Evolutionary conservation across 2,888 invertebrate genomes (phyloP).

Genomic region (Stenolophus ochropezus): DNA sequence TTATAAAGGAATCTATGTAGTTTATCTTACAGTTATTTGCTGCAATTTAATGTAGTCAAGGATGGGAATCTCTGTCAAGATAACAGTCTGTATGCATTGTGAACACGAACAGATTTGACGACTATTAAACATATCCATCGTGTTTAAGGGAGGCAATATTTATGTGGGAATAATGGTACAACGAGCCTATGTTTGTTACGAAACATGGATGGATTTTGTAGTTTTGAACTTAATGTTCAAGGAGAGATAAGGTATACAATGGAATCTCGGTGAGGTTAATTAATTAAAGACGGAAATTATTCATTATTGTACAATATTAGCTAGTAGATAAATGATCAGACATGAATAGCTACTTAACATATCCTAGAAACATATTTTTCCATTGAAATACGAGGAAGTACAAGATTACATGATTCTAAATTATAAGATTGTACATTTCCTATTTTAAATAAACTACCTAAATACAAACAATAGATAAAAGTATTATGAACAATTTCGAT

Average conservation of each 20-base stretch:
- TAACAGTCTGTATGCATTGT: constrained; percentile 25
- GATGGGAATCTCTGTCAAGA: constrained; percentile 47
- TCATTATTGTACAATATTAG: neutral
- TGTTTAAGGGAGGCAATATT: constrained; percentile 9
- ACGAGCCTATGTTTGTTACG: constrained; percentile 16
- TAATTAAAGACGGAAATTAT: neutral
- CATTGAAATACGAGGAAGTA: neutral
- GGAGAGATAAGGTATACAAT: constrained; percentile 21
- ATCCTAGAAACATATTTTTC: neutral
- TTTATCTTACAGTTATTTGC: constrained; percentile 49
- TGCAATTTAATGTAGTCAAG: constrained; percentile 29
- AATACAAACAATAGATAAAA: too few species aligned
- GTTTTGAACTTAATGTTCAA: constrained; percentile 29
- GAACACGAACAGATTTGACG: constrained; percentile 16
- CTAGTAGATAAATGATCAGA: neutral
- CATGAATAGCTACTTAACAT: neutral
- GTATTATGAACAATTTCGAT: too few species aligned
- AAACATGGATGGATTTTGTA: constrained; percentile 11
- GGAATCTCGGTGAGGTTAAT: neutral
- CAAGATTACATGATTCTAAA: neutral
- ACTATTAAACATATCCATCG: constrained; percentile 8
- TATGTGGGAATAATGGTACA: constrained; percentile 10
- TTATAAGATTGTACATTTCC: neutral
- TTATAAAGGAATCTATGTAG: constrained; percentile 38
- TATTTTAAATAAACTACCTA: neutral